A percentile compares a stretch with the other conserved stretches of the same genome.
Conservation (phyloP, 2,888 invertebrate species). For the Megamerina dolium region DNA sequence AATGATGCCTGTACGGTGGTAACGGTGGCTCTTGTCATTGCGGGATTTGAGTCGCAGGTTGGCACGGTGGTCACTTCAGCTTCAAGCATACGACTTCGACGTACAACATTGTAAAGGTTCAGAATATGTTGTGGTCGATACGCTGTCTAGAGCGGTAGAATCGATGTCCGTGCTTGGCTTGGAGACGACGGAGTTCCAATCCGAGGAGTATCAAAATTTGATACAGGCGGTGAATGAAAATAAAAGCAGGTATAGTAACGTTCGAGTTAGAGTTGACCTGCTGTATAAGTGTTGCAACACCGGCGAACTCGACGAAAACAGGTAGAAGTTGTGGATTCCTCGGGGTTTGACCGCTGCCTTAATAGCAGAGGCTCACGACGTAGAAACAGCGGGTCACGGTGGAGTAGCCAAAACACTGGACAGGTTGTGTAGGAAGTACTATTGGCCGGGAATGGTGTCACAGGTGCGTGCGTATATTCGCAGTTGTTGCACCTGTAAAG, state of each 20-base stretch:
- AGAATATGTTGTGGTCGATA: conserved; percentile 25
- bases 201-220: too few relatives aligned
- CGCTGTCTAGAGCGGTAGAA: conserved; percentile 19
- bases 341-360: too few relatives aligned
- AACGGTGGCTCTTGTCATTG: conserved; percentile 28
- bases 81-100: conserved; percentile 21
- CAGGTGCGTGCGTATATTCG: conserved; percentile 8
- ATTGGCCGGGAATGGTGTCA: conserved; percentile 16
- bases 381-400: conserved; percentile 10
- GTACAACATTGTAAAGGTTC: conserved; percentile 24
- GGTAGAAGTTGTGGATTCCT: conserved; percentile 14
- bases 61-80: conserved; percentile 24
- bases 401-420: conserved; percentile 14
- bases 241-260: conserved; percentile 5
- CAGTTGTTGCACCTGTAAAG: conserved; percentile 10
- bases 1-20: conserved; percentile 22
- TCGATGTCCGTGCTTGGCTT: not conserved
- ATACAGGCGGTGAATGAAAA: not conserved
- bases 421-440: conserved; percentile 5
- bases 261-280: not conserved
- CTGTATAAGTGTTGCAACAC: conserved; percentile 5
- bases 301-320: not conserved
- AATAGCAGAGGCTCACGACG: conserved; percentile 4
- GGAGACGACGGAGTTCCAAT: not conserved
- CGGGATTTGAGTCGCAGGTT: conserved; percentile 26